These are phyloP conservation scores for Anodontia alba DNA, from an alignment of 2,888 invertebrate species.

Conservation along the genomic window DNA sequence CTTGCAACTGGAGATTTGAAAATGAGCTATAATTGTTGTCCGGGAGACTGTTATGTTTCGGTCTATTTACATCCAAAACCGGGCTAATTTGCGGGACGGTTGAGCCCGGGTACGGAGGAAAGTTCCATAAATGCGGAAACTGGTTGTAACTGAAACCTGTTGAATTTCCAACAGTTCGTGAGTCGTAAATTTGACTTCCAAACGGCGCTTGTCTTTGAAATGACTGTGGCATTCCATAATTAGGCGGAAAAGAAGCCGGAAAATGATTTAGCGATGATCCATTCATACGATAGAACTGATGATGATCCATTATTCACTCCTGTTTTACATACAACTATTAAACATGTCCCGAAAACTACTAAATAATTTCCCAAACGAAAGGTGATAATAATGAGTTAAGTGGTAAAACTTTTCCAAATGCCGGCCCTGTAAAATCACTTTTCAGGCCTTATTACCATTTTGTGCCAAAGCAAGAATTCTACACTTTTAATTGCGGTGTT, in stretches of 20 bases:
- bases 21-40: conserved; percentile 2
- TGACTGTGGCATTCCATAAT: conserved; percentile 45
- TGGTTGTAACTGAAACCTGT: conserved; percentile 30
- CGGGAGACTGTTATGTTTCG: not conserved
- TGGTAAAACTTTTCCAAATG: conserved; percentile 16
- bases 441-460: conserved; percentile 11
- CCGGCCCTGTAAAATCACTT: conserved; percentile 13
- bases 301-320: conserved; percentile 65
- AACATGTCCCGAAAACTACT: conserved; percentile 34
- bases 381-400: conserved; percentile 5
- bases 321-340: conserved; percentile 40
- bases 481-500: conserved; percentile 56
- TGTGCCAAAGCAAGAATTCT: conserved; percentile 46
- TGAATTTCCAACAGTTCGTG: conserved; percentile 18
- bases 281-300: conserved; percentile 69
- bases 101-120: conserved; percentile 27
- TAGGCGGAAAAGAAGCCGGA: conserved; percentile 57
- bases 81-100: not conserved
- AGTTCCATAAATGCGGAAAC: conserved; percentile 51
- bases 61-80: not conserved
- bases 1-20: not conserved
- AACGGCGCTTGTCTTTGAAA: conserved; percentile 46
- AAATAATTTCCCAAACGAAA: conserved; percentile 53
- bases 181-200: conserved; percentile 44
- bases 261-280: conserved; percentile 70